Conservation (phyloP, 2,113 vertebrate species). For the Perca schrenkii region DNA sequence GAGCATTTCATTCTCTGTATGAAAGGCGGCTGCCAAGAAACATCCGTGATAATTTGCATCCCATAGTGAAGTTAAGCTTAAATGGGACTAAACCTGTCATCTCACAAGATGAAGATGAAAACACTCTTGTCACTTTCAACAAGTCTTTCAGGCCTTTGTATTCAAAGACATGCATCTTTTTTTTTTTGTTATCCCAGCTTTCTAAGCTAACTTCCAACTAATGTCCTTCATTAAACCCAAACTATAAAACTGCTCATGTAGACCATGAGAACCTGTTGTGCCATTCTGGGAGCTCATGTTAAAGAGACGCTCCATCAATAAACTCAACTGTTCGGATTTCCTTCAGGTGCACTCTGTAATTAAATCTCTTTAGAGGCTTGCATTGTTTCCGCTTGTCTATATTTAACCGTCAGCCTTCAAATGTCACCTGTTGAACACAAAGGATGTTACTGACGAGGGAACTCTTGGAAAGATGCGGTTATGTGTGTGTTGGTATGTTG, state of each 20-base stretch:
- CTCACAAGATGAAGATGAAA: neutral
- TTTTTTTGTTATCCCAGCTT: neutral
- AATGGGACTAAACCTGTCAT: neutral
- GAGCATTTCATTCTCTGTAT: constrained; percentile 6
- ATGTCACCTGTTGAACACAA: constrained; percentile 7
- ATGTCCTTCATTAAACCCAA: neutral
- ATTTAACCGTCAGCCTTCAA: neutral
- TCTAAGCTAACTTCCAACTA: neutral
- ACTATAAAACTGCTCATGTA: neutral
- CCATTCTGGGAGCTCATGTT: neutral
- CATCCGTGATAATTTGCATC: constrained; percentile 4
- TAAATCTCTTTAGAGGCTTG: neutral
- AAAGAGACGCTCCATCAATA: constrained; percentile 26
- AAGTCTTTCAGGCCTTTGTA: neutral
- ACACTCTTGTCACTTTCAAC: neutral
- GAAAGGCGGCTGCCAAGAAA: constrained; percentile 20
- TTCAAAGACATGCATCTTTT: neutral
- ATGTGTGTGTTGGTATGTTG: too few species aligned
- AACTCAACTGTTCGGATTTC: neutral
- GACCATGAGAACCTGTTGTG: neutral
- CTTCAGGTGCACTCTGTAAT: constrained; percentile 30
- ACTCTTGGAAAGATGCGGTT: neutral
- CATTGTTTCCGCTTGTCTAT: constrained; percentile 21
- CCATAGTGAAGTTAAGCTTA: neutral
- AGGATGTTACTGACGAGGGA: neutral